Conservation (phyloP, 2,113 vertebrate species). For the Leptodactylus fuscus region DNA sequence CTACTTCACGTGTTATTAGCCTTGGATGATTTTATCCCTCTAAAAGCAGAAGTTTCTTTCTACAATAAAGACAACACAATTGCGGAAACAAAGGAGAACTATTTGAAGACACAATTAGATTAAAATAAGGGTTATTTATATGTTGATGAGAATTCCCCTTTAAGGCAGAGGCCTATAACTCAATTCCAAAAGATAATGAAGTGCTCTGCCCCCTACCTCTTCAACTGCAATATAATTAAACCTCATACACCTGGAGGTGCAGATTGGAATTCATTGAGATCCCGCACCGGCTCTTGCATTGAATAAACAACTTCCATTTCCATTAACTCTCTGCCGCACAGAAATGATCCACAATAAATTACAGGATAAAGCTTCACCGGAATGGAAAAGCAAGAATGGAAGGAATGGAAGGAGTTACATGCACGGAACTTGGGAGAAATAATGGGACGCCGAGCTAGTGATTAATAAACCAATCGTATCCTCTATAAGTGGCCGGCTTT, state of each 20-base stretch:
- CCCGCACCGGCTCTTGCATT: not conserved
- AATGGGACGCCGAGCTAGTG: too few relatives aligned
- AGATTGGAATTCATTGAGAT: constrained; percentile 49
- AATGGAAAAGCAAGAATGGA: too few relatives aligned
- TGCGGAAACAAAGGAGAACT: constrained; percentile 28
- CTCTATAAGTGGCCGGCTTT: too few relatives aligned
- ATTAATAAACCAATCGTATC: too few relatives aligned
- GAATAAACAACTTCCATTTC: constrained; percentile 44
- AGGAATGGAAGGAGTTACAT: too few relatives aligned
- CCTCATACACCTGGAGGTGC: constrained; percentile 55
- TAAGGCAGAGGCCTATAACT: constrained; percentile 55
- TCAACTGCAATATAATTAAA: constrained; percentile 58
- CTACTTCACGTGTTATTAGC: not conserved
- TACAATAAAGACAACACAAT: constrained; percentile 4
- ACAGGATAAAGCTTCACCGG: not conserved
- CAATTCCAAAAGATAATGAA: constrained; percentile 59
- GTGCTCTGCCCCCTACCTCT: constrained; percentile 54
- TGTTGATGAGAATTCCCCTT: constrained; percentile 57
- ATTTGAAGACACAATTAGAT: constrained; percentile 50
- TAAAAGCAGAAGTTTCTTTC: not conserved
- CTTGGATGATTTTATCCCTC: not conserved
- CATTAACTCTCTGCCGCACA: constrained; percentile 20
- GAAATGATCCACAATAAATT: constrained; percentile 9
- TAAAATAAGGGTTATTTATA: constrained; percentile 58
- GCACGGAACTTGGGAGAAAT: too few relatives aligned